These are phyloP conservation scores for Orchestia grillus DNA, from an alignment of 1,140 invertebrate species.

Conservation along the genomic window DNA sequence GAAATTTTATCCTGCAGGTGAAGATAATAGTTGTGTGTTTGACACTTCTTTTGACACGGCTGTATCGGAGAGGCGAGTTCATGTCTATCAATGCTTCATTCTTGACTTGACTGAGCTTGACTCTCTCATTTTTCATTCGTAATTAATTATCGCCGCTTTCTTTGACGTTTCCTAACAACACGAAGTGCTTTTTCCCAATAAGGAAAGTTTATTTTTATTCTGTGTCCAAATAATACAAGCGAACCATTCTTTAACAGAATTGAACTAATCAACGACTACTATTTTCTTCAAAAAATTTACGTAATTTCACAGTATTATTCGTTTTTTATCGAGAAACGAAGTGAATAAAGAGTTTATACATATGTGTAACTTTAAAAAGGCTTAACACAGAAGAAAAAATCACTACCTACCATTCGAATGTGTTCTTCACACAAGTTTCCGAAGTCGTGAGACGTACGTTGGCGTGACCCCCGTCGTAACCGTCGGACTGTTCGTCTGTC, in stretches of 20 bases:
- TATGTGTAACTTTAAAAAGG: background rate
- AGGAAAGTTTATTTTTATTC: no score
- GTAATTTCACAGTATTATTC: no score
- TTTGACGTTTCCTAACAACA: no score
- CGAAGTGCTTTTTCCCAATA: no score
- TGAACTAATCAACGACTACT: no score
- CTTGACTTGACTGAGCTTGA: background rate
- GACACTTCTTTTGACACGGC: background rate
- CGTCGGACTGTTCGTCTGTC: background rate
- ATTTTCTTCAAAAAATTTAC: no score
- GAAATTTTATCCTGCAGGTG: background rate
- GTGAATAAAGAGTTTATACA: background rate
- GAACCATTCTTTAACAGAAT: no score
- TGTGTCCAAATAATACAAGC: no score
- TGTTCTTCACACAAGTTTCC: constrained; percentile 43
- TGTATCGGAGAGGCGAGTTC: no score
- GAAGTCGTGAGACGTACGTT: background rate
- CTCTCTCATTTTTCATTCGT: no score
- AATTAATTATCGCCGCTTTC: background rate
- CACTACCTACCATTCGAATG: background rate
- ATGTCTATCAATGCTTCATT: no score
- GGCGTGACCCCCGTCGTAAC: background rate
- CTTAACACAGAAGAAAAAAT: background rate
- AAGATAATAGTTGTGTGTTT: background rate
- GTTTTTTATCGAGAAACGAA: background rate